Evolutionary conservation across 2,888 invertebrate species (phyloP).

Genomic region (Euphydryas editha): DNA sequence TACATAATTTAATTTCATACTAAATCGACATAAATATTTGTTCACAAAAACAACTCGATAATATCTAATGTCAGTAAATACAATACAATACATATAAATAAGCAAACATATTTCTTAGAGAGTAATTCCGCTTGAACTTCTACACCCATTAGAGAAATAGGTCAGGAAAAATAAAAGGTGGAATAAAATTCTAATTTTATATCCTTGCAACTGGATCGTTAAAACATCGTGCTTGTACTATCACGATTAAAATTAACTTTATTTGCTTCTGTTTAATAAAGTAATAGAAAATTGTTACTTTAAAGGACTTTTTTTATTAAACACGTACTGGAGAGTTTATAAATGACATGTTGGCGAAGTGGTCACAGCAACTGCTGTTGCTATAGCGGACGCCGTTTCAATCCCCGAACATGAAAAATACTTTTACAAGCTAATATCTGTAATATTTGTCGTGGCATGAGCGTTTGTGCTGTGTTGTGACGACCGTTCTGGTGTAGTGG

Average conservation of each 20-base stretch:
- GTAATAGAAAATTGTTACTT: background rate
- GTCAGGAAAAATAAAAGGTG: constrained; percentile 29
- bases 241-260: background rate
- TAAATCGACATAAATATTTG: background rate
- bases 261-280: background rate
- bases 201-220: constrained; percentile 24
- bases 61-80: background rate
- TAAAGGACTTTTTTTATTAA: too few relatives aligned
- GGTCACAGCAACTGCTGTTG: too few relatives aligned
- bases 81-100: constrained; percentile 3
- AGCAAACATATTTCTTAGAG: constrained; percentile 27
- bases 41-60: background rate
- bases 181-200: constrained; percentile 27
- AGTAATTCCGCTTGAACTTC: constrained; percentile 19
- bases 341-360: too few relatives aligned
- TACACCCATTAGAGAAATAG: constrained; percentile 36
- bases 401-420: too few relatives aligned
- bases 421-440: too few relatives aligned
- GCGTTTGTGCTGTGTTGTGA: too few relatives aligned
- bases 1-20: too few relatives aligned
- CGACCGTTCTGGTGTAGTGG: too few relatives aligned
- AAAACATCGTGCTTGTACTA: constrained; percentile 7
- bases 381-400: too few relatives aligned
- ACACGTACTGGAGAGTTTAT: too few relatives aligned
- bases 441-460: too few relatives aligned